Percentiles rank a stretch among this genome's conserved stretches.
phyloP scores from a whole-genome alignment of 1,140 invertebrate genomes.

The Tetranychus urticae region DNA sequence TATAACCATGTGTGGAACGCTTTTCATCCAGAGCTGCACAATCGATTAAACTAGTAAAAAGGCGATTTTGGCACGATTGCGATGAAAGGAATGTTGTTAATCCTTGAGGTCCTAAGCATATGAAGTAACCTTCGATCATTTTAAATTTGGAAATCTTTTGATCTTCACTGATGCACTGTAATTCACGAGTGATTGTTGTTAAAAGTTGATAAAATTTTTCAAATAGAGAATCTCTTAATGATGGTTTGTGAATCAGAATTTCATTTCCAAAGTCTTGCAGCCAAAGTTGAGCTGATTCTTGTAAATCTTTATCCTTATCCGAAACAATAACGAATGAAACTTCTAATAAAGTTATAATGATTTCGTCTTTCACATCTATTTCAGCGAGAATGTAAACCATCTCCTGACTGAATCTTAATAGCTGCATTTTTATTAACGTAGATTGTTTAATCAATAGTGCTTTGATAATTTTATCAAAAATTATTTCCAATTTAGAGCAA shows the following conservation, averaged over 20 bases:
- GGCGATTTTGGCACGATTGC: neutral
- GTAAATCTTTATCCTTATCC: neutral
- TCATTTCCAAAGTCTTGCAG: neutral
- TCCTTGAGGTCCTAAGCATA: neutral
- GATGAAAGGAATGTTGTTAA: neutral
- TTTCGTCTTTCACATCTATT: neutral
- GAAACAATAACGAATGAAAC: neutral
- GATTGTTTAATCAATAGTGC: neutral
- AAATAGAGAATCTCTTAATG: neutral
- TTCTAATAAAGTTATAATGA: neutral
- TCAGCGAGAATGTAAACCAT: neutral
- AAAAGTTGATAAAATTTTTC: neutral
- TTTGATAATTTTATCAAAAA: neutral
- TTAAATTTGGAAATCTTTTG: conserved; percentile 55
- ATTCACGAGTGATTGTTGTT: neutral
- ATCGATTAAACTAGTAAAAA: neutral
- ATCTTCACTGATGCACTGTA: conserved; percentile 43
- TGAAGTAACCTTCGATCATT: neutral
- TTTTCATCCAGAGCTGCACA: neutral
- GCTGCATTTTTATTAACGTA: too few species aligned
- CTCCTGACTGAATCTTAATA: too few species aligned
- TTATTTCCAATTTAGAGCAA: neutral
- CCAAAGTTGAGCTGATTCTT: neutral
- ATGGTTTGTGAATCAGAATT: neutral
- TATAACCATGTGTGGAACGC: neutral